Base-by-base conservation (phyloP, 2,888 invertebrate genomes). In the Agrilus biguttatus region DNA sequence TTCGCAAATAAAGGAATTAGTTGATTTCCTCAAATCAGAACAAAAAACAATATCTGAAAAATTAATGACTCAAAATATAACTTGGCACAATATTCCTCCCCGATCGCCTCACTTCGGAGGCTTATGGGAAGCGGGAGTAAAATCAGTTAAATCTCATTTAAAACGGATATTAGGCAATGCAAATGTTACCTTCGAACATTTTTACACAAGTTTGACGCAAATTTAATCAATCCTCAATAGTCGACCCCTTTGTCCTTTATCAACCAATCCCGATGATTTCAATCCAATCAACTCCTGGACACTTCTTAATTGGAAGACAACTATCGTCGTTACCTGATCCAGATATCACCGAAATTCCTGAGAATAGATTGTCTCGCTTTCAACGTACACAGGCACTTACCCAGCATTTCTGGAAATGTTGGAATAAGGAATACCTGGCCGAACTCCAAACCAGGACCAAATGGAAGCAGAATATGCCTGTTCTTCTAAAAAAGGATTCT, bases 221-320 rank as follows among this genome's bases (percentile, higher is more conserved):
- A 54, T 57, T n/a, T 55, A 57, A 45, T 49, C 51, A 4, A 45
- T 49, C 6, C 39, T 56, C 4, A 55, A 57, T 45, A 56, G 53
- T 2, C 32, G 56, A 19, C 56, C 55, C 5, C 14, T 57, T 1
- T 44, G 47, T 14, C 50, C 53, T 8, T 14, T 55, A 6, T 54
- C 55, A 0, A 28, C 45, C 6, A 53, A 57, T 47, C 51, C 54
- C 0, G 37, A 43, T 14, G 54, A 57, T 37, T 38, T 52, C 2
- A 28, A 44, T 3, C 46, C 49, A n/a, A 6, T 46, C 59, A 1
- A 58, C 55, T 1, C 59, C 57, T 12, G 56, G 53, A 4, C 59
- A 61, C 42, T 58, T 61, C 38, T 45, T 62, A 1, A 53, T 58
- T 36, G 58, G 56, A 6, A 43, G 44, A 33, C 41, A 54, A 2